Conservation (phyloP, 2,797 vertebrate species). For the Sylvia borin region DNA sequence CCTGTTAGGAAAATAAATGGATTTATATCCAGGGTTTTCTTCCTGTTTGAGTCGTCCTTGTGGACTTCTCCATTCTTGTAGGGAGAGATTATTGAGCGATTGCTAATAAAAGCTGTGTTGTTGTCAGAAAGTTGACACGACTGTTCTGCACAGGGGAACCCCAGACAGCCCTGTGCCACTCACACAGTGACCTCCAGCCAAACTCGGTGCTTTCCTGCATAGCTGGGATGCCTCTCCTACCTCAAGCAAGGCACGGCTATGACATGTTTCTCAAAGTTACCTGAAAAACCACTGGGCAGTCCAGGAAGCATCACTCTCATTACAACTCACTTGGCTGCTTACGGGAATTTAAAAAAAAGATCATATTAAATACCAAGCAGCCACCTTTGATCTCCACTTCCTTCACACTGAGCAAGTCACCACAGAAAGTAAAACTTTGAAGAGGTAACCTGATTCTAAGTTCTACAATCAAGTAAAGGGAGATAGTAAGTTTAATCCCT, state of each 20-base stretch:
- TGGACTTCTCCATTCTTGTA: background rate
- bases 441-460: background rate
- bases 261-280: background rate
- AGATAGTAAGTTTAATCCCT: background rate
- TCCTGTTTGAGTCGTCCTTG: background rate
- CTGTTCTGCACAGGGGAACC: background rate
- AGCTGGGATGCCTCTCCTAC: background rate
- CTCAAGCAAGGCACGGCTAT: background rate
- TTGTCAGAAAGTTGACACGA: background rate
- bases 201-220: background rate
- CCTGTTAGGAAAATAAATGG: background rate
- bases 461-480: background rate
- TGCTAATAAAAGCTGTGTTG: background rate
- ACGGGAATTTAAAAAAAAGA: background rate
- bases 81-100: background rate
- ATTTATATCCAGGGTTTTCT: background rate
- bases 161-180: background rate
- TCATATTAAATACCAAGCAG: background rate
- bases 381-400: background rate
- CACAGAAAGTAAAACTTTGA: background rate
- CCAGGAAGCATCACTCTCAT: background rate
- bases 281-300: background rate
- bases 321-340: background rate
- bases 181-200: background rate
- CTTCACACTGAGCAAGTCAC: background rate